These are phyloP conservation scores for Aricia artaxerxes DNA, from an alignment of 2,888 invertebrate genomes.

Conservation along the genomic window DNA sequence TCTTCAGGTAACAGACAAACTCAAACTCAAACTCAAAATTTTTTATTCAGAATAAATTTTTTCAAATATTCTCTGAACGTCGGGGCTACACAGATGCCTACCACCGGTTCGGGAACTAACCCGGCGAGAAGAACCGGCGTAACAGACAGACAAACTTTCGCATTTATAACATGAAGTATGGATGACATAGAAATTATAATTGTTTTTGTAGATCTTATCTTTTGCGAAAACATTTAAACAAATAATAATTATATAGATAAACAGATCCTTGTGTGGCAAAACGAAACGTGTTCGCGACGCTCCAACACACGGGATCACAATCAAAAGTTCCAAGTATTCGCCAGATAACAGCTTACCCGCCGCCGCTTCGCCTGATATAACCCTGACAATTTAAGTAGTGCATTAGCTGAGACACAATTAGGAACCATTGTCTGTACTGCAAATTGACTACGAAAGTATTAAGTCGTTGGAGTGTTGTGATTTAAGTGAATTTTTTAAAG, in stretches of 20 bases:
- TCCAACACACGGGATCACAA: slow-evolving; percentile 40
- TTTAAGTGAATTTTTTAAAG: no score
- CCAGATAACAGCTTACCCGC: slow-evolving; percentile 56
- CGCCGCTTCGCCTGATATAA: slow-evolving; percentile 46
- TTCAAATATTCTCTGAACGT: no score
- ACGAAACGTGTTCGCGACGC: slow-evolving; percentile 19
- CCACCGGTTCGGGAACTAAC: no score
- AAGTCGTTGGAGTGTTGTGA: no score
- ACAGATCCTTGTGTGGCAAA: not conserved
- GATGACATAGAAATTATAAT: not conserved
- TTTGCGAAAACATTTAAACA: not conserved
- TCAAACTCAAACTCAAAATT: no score
- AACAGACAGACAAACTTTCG: no score
- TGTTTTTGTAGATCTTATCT: not conserved
- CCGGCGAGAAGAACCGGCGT: no score
- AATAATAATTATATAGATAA: slow-evolving; percentile 2
- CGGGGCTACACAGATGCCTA: no score
- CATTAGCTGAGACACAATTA: not conserved
- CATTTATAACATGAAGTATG: no score
- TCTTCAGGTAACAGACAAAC: no score
- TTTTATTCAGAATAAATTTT: no score
- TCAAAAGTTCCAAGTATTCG: slow-evolving; percentile 54
- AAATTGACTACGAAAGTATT: not conserved
- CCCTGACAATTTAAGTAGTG: slow-evolving; percentile 51
- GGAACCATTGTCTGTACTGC: not conserved